Base-by-base conservation (phyloP, 2,797 vertebrate species). In the Tadarida brasiliensis region DNA sequence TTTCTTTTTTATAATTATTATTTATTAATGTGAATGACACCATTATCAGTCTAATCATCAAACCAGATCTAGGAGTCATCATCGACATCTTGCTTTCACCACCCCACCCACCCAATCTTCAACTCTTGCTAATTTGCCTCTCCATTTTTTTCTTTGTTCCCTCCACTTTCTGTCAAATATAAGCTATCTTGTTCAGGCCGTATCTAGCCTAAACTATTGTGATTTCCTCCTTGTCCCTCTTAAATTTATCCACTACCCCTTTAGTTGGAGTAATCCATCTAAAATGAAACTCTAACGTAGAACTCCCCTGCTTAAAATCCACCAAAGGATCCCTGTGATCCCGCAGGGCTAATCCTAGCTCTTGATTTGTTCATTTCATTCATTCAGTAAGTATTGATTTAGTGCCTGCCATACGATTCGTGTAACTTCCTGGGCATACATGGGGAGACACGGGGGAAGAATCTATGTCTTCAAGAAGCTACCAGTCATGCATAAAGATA, bases 381-480 rank as follows among this genome's bases (percentile, higher is more conserved):
- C 39, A 84, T 35, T 95, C 24, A 89, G 9, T 63, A 87, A 87
- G 49, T 56, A 86, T 4, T 65, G 57, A 65, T 57, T 77, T 89
- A 70, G 22, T 51, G 39, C 54, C 63, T 84, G 1, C 1, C 15
- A 2, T 70, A 11, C 22, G 56, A 92, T 35, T 78, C 22, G 19
- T 63, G 84, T 24, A n/a, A 83, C 15, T 74, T 80, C 80, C 6
- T 51, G 20, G 22, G 22, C 11, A 67, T 78, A 82, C 2, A 11
- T 4, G 11, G 16, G 5, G n/a, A 30, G 4, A 33, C 24, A 44
- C 20, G 49, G 9, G 4, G 26, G 11, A 10, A 44, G 39, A 70
- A 76, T 95, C 86, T 93, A 90, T 96, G 95, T 92, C 90, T 97
- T 98, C 93, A 96, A 91, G 93, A 98, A 97, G 78, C n/a, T 26